Conservation (phyloP, 2,888 invertebrate species). For the Orthonychiurus folsomi region DNA sequence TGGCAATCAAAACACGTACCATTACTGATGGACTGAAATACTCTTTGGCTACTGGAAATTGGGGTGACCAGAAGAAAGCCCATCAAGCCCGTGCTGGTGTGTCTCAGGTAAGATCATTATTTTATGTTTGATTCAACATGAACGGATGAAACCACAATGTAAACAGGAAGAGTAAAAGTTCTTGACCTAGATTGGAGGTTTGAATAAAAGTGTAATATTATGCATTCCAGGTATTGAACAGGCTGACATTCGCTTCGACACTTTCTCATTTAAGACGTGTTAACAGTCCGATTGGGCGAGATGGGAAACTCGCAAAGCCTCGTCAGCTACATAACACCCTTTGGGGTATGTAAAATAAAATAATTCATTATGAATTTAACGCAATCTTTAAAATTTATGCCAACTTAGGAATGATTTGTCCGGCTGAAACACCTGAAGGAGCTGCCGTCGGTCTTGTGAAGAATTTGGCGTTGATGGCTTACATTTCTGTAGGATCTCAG, state of each 20-base stretch:
- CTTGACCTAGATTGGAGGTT: not conserved
- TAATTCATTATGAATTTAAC: not conserved
- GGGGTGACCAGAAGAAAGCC: conserved; percentile 99
- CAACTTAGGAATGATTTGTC: conserved; percentile 76
- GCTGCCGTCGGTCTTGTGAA: conserved; percentile 93
- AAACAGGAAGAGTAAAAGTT: not conserved
- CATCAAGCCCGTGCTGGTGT: conserved; percentile 97
- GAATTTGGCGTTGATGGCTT: conserved; percentile 98
- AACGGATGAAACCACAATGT: conserved; percentile 1
- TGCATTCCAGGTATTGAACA: conserved; percentile 69
- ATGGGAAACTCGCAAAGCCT: conserved; percentile 97
- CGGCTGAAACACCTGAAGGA: conserved; percentile 98
- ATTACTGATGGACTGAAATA: conserved; percentile 97
- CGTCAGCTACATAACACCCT: conserved; percentile 97
- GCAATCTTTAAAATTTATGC: too few relatives aligned
- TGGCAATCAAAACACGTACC: conserved; percentile 92
- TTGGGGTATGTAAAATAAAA: conserved; percentile 62
- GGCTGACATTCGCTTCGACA: conserved; percentile 96
- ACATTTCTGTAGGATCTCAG: conserved; percentile 98
- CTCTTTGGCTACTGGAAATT: conserved; percentile 97
- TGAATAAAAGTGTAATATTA: conserved; percentile 14
- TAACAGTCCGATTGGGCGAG: conserved; percentile 97
- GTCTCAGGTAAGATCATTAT: too few relatives aligned
- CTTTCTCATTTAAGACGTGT: conserved; percentile 94
- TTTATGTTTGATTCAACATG: not conserved